A percentile compares a stretch with the other conserved stretches of the same genome.
Evolutionary conservation across 2,797 vertebrate species (phyloP).

Genomic region (Malacoctenus gilli): DNA sequence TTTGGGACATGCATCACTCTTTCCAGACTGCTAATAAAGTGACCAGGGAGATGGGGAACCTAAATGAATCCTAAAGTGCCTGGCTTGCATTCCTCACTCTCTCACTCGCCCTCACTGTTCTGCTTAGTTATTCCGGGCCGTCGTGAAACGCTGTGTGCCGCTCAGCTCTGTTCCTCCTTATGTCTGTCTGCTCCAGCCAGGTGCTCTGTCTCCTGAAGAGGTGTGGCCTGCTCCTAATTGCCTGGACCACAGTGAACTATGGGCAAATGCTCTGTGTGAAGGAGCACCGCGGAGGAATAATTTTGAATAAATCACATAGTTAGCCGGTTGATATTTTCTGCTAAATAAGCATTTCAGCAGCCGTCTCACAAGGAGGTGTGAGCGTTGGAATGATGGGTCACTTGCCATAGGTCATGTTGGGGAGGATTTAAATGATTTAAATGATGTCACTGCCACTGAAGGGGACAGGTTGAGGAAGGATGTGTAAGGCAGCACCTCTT

Average conservation of each 20-base stretch:
- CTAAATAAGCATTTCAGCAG: conserved; percentile 76
- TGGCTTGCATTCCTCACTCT: conserved; percentile 77
- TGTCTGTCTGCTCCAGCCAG: conserved; percentile 73
- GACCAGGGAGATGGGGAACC: conserved; percentile 79
- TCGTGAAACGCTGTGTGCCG: conserved; percentile 53
- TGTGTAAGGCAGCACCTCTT: conserved; percentile 77
- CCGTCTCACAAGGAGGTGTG: conserved; percentile 67
- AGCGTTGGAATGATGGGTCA: conserved; percentile 76
- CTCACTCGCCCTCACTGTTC: conserved; percentile 64
- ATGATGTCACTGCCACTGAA: conserved; percentile 77
- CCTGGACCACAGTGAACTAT: conserved; percentile 75
- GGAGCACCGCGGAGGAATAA: conserved; percentile 77
- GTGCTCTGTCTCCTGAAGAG: conserved; percentile 76
- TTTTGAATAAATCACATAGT: conserved; percentile 81
- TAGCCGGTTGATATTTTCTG: conserved; percentile 73
- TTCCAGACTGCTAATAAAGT: conserved; percentile 82
- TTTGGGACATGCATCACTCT: conserved; percentile 81
- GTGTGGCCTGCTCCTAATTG: conserved; percentile 78
- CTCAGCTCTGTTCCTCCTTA: conserved; percentile 65
- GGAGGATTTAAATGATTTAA: conserved; percentile 82
- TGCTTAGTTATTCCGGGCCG: conserved; percentile 73
- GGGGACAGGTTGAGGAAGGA: conserved; percentile 74
- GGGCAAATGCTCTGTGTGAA: conserved; percentile 73
- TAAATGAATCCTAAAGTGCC: conserved; percentile 82
- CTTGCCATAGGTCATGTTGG: conserved; percentile 78